phyloP scores from a whole-genome alignment of 2,888 invertebrate species.

The Phyllotreta cruciferae region DNA sequence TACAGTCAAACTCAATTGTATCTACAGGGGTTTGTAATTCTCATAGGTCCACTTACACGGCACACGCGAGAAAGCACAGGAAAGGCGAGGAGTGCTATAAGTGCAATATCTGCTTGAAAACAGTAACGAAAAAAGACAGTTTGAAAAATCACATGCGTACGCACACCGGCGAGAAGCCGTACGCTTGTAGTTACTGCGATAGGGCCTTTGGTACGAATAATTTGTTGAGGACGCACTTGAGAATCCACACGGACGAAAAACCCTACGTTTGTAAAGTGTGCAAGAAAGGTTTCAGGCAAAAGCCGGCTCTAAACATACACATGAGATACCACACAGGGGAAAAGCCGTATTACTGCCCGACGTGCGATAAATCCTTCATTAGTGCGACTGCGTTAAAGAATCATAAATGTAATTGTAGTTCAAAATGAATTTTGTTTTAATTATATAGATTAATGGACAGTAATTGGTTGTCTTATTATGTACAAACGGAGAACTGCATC shows the following conservation, averaged over 20 bases:
- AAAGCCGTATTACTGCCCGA: slow-evolving; percentile 53
- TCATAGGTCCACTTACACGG: slow-evolving; percentile 28
- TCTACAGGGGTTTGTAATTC: neutral
- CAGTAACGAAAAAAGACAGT: slow-evolving; percentile 37
- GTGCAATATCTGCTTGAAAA: slow-evolving; percentile 49
- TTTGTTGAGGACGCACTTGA: slow-evolving; percentile 42
- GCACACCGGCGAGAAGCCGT: slow-evolving; percentile 51
- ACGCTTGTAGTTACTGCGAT: slow-evolving; percentile 47
- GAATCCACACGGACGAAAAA: slow-evolving; percentile 41
- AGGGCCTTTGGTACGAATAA: slow-evolving; percentile 47
- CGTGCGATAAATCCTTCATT: slow-evolving; percentile 63
- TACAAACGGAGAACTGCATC: neutral
- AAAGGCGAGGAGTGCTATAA: slow-evolving; percentile 36
- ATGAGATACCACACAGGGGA: slow-evolving; percentile 65
- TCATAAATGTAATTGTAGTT: slow-evolving; percentile 42
- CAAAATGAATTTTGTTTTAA: neutral
- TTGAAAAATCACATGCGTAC: slow-evolving; percentile 46
- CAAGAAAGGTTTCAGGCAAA: slow-evolving; percentile 36
- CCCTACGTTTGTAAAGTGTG: slow-evolving; percentile 36
- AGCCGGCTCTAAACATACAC: slow-evolving; percentile 52
- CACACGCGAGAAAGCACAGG: slow-evolving; percentile 46
- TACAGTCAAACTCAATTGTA: neutral
- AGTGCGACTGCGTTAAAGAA: slow-evolving; percentile 61
- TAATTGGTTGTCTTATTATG: neutral
- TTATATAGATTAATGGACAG: neutral